These are phyloP conservation scores for Corella eumyota DNA, from an alignment of 23 tunicate species.

Conservation along the genomic window DNA sequence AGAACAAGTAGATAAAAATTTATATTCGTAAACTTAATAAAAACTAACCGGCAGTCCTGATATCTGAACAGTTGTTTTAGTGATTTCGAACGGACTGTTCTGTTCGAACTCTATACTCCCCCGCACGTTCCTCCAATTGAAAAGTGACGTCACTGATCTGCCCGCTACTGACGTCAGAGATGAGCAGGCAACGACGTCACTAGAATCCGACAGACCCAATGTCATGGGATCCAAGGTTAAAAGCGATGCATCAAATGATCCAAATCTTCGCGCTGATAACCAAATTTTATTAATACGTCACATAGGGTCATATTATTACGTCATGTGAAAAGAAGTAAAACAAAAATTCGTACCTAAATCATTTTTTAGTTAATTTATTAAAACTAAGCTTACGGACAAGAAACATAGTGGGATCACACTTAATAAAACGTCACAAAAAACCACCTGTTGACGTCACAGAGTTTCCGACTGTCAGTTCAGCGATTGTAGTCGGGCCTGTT, in stretches of 20 bases:
- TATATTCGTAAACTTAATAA: not conserved
- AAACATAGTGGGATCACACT: no score
- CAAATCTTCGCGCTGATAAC: not conserved
- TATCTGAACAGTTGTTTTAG: slow-evolving; percentile 26
- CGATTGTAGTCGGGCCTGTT: not conserved
- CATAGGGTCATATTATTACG: no score
- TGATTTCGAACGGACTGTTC: slow-evolving; percentile 37
- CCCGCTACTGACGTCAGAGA: slow-evolving; percentile 1
- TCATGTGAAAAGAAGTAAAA: no score
- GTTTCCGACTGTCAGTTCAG: slow-evolving; percentile 1
- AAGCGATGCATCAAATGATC: no score
- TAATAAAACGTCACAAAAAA: no score
- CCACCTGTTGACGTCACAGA: slow-evolving; percentile 5
- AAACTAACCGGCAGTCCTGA: slow-evolving; percentile 28
- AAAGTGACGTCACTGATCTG: slow-evolving; percentile 32
- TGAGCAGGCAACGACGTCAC: slow-evolving; percentile 33
- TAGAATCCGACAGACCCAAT: no score
- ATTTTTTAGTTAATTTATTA: no score
- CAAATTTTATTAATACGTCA: no score
- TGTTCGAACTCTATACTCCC: slow-evolving; percentile 41
- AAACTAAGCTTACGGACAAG: no score
- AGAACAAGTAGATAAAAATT: no score
- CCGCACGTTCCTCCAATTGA: slow-evolving; percentile 40
- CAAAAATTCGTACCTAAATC: no score
- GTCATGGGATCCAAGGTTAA: no score